Percentiles rank a stretch among this genome's conserved stretches.
phyloP scores from a whole-genome alignment of 2,113 vertebrate species.

The Pagrus major region DNA sequence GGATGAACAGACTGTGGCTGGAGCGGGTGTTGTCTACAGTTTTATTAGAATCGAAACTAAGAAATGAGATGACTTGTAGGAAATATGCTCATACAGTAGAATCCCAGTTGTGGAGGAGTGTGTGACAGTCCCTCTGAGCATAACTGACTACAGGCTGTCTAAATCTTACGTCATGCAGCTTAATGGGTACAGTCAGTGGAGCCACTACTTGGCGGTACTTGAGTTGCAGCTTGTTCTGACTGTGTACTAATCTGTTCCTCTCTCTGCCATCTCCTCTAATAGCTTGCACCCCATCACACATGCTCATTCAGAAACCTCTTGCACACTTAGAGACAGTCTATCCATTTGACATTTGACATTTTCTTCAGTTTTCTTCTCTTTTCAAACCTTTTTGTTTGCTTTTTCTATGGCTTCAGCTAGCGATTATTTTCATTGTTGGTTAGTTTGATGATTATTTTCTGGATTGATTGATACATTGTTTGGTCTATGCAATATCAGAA shows the following conservation, averaged over 20 bases:
- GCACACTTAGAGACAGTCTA: neutral
- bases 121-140: neutral
- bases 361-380: neutral
- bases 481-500: no score
- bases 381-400: neutral
- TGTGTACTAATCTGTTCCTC: neutral
- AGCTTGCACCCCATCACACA: slow-evolving; percentile 17
- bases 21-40: no score
- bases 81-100: neutral
- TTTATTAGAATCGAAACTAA: neutral
- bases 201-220: neutral
- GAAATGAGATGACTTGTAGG: neutral
- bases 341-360: neutral
- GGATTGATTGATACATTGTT: no score
- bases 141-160: neutral
- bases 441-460: no score
- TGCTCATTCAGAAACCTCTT: slow-evolving; percentile 5
- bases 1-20: no score
- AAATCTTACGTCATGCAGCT: neutral
- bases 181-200: neutral
- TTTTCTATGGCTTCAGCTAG: no score
- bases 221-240: neutral
- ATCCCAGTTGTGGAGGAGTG: neutral
- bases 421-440: no score
- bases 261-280: neutral